Percentiles rank a stretch among this genome's conserved stretches.
Evolutionary conservation across 35 echinoderm and acorn worm genomes (phyloP).

Genomic region (Diadema setosum): DNA sequence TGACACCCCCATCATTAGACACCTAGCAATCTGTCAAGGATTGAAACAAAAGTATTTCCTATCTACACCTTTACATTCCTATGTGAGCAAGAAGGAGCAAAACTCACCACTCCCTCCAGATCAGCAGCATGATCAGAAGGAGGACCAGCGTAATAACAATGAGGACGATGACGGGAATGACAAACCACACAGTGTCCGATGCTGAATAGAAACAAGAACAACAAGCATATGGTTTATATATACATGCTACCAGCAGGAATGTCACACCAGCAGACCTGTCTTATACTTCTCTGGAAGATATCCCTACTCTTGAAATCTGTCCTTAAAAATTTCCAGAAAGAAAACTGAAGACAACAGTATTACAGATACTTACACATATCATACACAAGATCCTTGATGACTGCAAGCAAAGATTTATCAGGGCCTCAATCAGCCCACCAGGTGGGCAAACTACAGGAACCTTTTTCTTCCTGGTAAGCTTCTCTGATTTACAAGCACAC

Average conservation of each 20-base stretch:
- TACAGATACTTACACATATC: too few relatives aligned
- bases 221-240: background rate
- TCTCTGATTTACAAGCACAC: background rate
- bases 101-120: slow-evolving; percentile 9
- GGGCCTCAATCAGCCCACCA: background rate
- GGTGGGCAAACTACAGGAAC: background rate
- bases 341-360: too few relatives aligned
- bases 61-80: too few relatives aligned
- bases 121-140: background rate
- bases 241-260: background rate
- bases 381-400: too few relatives aligned
- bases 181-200: background rate
- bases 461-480: background rate
- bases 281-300: too few relatives aligned
- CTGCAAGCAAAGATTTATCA: background rate
- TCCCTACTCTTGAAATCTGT: too few relatives aligned
- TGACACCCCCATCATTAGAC: too few relatives aligned
- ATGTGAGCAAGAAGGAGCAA: too few relatives aligned
- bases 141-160: background rate
- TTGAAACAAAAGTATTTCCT: too few relatives aligned
- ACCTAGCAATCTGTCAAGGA: too few relatives aligned
- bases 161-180: background rate
- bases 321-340: too few relatives aligned
- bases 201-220: background rate
- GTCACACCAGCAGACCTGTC: background rate